Evolutionary conservation across 2,888 invertebrate species (phyloP).

Genomic region (Dorcus parallelipipedus): DNA sequence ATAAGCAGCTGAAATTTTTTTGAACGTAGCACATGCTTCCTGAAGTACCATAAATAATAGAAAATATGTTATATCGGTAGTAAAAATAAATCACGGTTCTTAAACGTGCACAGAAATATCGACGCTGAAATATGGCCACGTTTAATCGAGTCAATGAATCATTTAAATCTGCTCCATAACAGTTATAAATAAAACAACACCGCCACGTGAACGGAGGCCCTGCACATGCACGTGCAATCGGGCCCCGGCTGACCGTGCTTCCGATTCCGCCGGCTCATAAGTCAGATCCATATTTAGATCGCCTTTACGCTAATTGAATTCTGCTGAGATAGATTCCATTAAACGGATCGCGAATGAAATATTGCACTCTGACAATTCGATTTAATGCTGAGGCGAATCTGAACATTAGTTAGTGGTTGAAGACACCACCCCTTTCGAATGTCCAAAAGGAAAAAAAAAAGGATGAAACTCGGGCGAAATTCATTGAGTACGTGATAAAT

Average conservation of each 20-base stretch:
- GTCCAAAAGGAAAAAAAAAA: no score
- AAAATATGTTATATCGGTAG: constrained; percentile 23
- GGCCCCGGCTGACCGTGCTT: not conserved
- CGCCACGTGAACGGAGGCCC: not conserved
- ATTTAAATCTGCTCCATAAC: constrained; percentile 31
- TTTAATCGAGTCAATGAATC: constrained; percentile 38
- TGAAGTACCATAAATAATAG: constrained; percentile 17
- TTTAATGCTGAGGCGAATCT: not conserved
- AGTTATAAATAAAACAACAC: constrained; percentile 2
- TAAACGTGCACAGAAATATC: constrained; percentile 32
- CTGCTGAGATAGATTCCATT: not conserved
- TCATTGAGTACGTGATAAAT: no score
- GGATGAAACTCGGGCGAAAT: no score
- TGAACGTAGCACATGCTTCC: constrained; percentile 1
- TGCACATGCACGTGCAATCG: constrained; percentile 1
- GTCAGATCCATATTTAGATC: constrained; percentile 1
- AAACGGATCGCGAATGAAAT: not conserved
- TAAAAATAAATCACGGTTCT: constrained; percentile 33
- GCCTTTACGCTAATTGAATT: not conserved
- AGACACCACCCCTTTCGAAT: no score
- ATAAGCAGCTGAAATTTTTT: not conserved
- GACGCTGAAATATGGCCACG: constrained; percentile 30
- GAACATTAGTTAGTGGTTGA: no score
- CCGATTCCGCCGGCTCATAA: not conserved
- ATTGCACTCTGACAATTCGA: not conserved